Percentiles rank a stretch among this genome's conserved stretches.
phyloP scores from a whole-genome alignment of 2,113 vertebrate species.

The Collichthys lucidus region DNA sequence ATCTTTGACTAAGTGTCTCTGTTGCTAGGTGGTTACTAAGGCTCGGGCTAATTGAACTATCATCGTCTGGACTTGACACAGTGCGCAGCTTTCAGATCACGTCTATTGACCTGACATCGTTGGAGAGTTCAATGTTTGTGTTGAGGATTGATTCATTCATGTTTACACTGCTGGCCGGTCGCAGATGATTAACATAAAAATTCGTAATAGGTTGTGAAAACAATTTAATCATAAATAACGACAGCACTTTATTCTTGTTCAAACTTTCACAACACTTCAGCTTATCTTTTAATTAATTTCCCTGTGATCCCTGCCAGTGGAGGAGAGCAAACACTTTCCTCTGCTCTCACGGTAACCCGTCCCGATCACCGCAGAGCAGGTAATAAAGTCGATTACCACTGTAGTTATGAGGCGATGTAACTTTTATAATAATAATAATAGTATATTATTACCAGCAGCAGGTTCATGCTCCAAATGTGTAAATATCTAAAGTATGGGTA shows the following conservation, averaged over 20 bases:
- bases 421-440: neutral
- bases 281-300: conserved; percentile 49
- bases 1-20: no score
- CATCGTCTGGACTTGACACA: no score
- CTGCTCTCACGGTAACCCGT: neutral
- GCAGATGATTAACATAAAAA: neutral
- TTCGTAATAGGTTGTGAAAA: neutral
- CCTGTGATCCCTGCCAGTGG: conserved; percentile 9
- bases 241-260: neutral
- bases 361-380: neutral
- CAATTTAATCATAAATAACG: conserved; percentile 17
- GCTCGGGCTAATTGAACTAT: no score
- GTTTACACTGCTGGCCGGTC: neutral
- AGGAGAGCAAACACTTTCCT: neutral
- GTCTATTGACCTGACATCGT: no score
- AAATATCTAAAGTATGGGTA: neutral
- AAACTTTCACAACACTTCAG: conserved; percentile 5
- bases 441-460: neutral
- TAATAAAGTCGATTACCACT: neutral
- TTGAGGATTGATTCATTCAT: neutral
- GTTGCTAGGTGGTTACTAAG: no score
- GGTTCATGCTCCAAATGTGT: neutral
- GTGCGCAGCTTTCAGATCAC: no score
- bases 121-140: no score
- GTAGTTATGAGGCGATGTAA: neutral